These are phyloP conservation scores for Athene noctua DNA, from an alignment of 2,113 vertebrate genomes.

Conservation along the genomic window DNA sequence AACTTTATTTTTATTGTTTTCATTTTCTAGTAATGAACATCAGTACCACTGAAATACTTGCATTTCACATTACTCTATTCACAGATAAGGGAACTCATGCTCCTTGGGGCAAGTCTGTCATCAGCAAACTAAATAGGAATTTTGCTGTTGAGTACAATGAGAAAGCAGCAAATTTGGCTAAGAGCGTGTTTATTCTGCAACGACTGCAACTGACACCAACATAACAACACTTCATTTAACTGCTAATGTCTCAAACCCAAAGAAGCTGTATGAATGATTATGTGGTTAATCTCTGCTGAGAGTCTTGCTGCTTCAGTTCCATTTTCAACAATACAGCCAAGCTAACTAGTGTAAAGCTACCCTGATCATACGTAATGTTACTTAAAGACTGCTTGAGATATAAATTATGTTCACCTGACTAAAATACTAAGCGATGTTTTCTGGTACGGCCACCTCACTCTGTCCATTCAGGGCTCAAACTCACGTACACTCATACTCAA, in stretches of 20 bases:
- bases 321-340: not conserved
- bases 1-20: not conserved
- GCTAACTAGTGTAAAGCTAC: not conserved
- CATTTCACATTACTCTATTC: not conserved
- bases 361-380: not conserved
- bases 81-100: not conserved
- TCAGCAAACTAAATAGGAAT: not conserved
- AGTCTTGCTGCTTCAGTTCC: not conserved
- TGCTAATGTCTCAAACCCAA: not conserved
- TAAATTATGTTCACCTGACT: not conserved
- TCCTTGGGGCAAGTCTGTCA: not conserved
- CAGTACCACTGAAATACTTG: not conserved
- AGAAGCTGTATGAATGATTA: not conserved
- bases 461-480: not conserved
- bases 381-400: not conserved
- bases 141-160: not conserved
- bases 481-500: accelerated
- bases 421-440: not conserved
- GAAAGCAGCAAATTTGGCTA: not conserved
- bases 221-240: not conserved
- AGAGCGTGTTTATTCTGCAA: not conserved
- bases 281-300: not conserved
- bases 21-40: not conserved
- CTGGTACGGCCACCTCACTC: not conserved
- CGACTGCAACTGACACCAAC: not conserved